These are phyloP conservation scores for Globicephala melas DNA, from an alignment of 2,113 vertebrate genomes.

Conservation along the genomic window DNA sequence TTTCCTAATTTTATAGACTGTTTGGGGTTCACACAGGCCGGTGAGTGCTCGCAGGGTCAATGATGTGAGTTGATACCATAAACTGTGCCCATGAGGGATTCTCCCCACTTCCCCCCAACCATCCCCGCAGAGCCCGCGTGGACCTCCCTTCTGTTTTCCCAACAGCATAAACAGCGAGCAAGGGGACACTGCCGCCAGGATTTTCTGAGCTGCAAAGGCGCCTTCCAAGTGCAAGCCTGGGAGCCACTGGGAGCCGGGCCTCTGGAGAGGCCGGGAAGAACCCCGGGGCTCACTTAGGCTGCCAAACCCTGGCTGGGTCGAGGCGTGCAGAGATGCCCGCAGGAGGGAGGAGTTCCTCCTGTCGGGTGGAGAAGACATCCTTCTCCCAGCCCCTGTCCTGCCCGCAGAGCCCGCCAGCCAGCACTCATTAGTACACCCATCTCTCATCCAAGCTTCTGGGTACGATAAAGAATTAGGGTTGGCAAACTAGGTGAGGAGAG, in stretches of 20 bases:
- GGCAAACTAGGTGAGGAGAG: conserved; percentile 79
- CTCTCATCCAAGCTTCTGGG: conserved; percentile 74
- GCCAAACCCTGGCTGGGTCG: background rate
- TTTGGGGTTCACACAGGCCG: conserved; percentile 37
- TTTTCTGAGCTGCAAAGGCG: background rate
- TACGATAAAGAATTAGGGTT: conserved; percentile 80
- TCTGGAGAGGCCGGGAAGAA: background rate
- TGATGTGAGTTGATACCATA: background rate
- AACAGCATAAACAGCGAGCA: conserved; percentile 3
- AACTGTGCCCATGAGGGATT: conserved; percentile 47
- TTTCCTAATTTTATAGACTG: background rate
- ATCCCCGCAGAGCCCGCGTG: background rate
- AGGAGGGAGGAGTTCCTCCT: too few species aligned
- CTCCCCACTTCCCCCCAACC: background rate
- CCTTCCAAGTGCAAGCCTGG: background rate
- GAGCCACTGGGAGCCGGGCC: background rate
- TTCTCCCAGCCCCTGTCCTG: background rate
- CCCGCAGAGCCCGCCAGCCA: conserved; percentile 50
- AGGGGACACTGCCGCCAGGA: background rate
- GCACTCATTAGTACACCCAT: conserved; percentile 76
- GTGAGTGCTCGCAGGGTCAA: conserved; percentile 46
- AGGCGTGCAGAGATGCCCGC: background rate
- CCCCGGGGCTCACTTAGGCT: background rate
- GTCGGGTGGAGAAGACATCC: background rate
- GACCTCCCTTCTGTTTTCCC: background rate